These are phyloP conservation scores for Hypotaenidia okinawae DNA, from an alignment of 2,797 vertebrate genomes.

Conservation along the genomic window DNA sequence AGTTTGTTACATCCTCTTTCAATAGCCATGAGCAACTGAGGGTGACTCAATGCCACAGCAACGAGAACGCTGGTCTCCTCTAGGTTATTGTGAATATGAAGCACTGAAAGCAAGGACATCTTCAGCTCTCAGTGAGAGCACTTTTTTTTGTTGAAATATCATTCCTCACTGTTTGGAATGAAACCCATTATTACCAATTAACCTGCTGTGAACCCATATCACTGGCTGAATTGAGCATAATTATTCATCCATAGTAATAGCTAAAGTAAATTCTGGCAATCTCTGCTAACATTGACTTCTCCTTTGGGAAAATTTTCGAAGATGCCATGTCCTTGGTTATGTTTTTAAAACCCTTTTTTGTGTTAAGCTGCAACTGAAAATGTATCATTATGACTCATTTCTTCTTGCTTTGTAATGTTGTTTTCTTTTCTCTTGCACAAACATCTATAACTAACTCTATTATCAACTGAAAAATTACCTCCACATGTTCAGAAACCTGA, in stretches of 20 bases:
- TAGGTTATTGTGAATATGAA: neutral
- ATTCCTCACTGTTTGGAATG: constrained; percentile 77
- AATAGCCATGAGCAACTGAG: neutral
- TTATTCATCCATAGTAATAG: constrained; percentile 84
- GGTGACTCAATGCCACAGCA: neutral
- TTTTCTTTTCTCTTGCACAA: constrained; percentile 25
- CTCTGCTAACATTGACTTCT: constrained; percentile 72
- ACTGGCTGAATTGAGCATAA: constrained; percentile 82
- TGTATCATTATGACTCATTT: constrained; percentile 51
- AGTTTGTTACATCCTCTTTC: neutral
- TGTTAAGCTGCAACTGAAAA: constrained; percentile 28
- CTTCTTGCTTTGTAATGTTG: constrained; percentile 23
- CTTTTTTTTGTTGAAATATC: constrained; percentile 69
- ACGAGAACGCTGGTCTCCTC: neutral
- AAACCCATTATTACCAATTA: constrained; percentile 86
- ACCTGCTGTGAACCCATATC: constrained; percentile 83
- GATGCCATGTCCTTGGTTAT: constrained; percentile 74
- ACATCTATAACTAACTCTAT: constrained; percentile 30
- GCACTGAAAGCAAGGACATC: constrained; percentile 35
- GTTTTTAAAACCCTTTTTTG: constrained; percentile 53
- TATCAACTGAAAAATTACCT: constrained; percentile 30
- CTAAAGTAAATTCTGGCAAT: constrained; percentile 82
- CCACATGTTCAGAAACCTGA: neutral
- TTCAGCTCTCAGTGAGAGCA: constrained; percentile 18
- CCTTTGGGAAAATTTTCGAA: constrained; percentile 74